Conservation (phyloP, 53 echinoderm and acorn worm species). For the Stichopus horrens region DNA sequence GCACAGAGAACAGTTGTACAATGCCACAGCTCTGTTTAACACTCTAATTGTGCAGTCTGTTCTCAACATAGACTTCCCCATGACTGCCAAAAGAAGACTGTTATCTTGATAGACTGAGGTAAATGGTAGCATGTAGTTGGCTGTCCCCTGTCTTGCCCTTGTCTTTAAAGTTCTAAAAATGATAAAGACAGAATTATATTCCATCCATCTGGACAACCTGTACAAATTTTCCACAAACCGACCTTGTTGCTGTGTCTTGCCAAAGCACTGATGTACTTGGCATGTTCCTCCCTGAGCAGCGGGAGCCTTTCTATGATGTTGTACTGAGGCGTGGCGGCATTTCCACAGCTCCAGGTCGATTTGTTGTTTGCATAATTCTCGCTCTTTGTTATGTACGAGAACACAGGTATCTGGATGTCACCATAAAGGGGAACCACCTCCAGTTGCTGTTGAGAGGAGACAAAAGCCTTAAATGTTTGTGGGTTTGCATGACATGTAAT, state of each 20-base stretch:
- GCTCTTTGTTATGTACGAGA: constrained; percentile 96
- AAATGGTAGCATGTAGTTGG: no score
- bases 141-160: no score
- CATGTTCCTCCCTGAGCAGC: constrained; percentile 84
- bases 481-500: no score
- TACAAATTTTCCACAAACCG: background rate
- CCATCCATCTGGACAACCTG: no score
- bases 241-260: constrained; percentile 99
- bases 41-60: no score
- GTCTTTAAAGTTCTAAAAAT: no score
- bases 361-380: constrained; percentile 87
- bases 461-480: no score
- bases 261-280: constrained; percentile 95
- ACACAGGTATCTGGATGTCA: constrained; percentile 97
- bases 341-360: constrained; percentile 79
- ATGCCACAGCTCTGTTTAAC: no score
- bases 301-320: constrained; percentile 87
- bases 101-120: background rate
- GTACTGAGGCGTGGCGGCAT: constrained; percentile 75
- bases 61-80: no score
- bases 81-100: no score
- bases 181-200: no score
- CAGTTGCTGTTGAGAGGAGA: constrained; percentile 63
- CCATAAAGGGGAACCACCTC: constrained; percentile 97
- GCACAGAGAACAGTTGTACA: no score